phyloP scores from a whole-genome alignment of 1,140 invertebrate genomes.

The Cyphomyrmex costatus region DNA sequence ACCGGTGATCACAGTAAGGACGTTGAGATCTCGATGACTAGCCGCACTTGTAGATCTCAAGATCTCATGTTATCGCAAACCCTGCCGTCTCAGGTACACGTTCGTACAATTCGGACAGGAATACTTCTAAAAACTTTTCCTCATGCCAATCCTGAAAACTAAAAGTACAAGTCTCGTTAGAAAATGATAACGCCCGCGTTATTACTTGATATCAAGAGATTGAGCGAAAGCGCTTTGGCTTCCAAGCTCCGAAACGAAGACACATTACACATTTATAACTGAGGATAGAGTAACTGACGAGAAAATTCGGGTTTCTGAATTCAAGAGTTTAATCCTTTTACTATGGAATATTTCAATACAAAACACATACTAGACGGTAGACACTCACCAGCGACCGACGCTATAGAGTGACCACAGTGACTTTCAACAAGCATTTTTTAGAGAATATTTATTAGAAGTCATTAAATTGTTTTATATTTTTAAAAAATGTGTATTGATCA shows the following conservation, averaged over 20 bases:
- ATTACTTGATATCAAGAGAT: not conserved
- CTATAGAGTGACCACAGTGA: not conserved
- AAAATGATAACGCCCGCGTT: not conserved
- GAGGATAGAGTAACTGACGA: not conserved
- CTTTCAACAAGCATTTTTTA: not conserved
- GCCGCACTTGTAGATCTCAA: slow-evolving; percentile 84
- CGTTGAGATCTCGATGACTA: slow-evolving; percentile 84
- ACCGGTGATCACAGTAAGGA: slow-evolving; percentile 81
- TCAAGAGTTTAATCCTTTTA: not conserved
- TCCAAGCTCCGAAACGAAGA: not conserved
- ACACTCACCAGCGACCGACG: not conserved
- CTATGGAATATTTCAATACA: not conserved
- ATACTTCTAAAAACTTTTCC: not conserved
- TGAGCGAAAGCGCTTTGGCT: not conserved
- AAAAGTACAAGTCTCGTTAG: slow-evolving; percentile 56
- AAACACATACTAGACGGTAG: not conserved
- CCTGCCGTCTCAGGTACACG: slow-evolving; percentile 65
- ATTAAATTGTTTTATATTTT: not conserved
- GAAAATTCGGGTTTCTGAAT: not conserved
- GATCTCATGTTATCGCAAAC: slow-evolving; percentile 82
- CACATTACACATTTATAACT: not conserved
- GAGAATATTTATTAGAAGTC: not conserved
- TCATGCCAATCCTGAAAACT: slow-evolving; percentile 26
- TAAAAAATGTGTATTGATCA: not conserved
- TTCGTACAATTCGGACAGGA: slow-evolving; percentile 67